Conservation (phyloP, 2,888 invertebrate genomes). For the Xestia xanthographa region DNA sequence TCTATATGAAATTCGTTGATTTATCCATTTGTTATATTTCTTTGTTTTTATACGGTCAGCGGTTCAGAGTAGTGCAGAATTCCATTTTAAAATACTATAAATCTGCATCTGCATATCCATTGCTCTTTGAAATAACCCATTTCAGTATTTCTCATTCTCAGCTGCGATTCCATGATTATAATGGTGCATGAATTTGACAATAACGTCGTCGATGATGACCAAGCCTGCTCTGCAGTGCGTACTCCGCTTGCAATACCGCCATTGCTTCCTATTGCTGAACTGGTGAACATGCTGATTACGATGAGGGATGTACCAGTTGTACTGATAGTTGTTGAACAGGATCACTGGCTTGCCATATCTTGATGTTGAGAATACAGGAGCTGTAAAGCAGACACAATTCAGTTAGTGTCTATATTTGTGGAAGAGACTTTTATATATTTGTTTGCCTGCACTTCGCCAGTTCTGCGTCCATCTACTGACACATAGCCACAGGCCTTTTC, state of each 20-base stretch:
- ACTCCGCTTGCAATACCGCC: not conserved
- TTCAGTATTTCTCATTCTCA: not conserved
- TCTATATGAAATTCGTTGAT: too few relatives aligned
- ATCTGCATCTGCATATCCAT: too few relatives aligned
- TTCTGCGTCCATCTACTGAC: constrained; percentile 34
- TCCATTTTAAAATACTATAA: too few relatives aligned
- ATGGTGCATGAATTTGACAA: not conserved
- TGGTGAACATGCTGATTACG: not conserved
- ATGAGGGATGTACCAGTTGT: not conserved
- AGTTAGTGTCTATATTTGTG: too few relatives aligned
- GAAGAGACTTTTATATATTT: too few relatives aligned
- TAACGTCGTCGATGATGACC: not conserved
- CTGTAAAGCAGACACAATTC: not conserved
- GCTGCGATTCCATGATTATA: not conserved
- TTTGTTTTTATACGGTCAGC: not conserved
- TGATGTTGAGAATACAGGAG: not conserved
- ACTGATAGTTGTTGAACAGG: not conserved
- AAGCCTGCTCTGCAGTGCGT: not conserved
- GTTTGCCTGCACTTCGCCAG: constrained; percentile 45
- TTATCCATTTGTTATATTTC: too few relatives aligned
- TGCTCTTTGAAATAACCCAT: too few relatives aligned
- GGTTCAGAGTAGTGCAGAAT: too few relatives aligned
- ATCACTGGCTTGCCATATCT: not conserved
- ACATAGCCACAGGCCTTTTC: too few relatives aligned
- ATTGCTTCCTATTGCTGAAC: not conserved